These are phyloP conservation scores for Xyrichtys novacula DNA, from an alignment of 2,797 vertebrate genomes.

Conservation along the genomic window DNA sequence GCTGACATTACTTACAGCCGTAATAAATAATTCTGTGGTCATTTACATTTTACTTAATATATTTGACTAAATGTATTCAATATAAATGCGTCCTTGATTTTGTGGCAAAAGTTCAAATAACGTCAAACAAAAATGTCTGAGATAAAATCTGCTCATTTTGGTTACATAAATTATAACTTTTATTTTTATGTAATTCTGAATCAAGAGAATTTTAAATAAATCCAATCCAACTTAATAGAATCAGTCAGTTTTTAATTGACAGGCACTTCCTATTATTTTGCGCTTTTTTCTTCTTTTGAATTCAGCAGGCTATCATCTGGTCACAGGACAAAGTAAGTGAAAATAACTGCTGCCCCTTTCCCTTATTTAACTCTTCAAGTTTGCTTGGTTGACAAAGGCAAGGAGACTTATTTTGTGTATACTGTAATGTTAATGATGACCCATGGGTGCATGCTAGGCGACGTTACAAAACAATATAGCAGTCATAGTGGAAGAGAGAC, in stretches of 20 bases:
- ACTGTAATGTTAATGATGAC: no score
- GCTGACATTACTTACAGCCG: no score
- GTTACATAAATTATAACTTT: neutral
- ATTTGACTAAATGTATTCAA: neutral
- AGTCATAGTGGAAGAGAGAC: no score
- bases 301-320: neutral
- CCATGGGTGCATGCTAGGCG: no score
- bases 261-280: neutral
- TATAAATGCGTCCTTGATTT: neutral
- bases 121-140: neutral
- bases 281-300: neutral
- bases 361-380: no score
- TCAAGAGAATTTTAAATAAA: neutral
- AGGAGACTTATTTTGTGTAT: no score
- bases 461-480: no score
- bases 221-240: neutral
- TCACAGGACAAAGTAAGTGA: neutral
- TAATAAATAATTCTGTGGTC: constrained; percentile 1
- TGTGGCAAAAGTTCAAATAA: neutral
- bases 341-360: no score
- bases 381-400: no score
- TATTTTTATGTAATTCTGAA: neutral
- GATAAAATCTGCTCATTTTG: neutral
- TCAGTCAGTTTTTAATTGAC: neutral
- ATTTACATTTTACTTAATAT: neutral